Evolutionary conservation across 2,113 vertebrate species (phyloP).

Genomic region (Indicator indicator): DNA sequence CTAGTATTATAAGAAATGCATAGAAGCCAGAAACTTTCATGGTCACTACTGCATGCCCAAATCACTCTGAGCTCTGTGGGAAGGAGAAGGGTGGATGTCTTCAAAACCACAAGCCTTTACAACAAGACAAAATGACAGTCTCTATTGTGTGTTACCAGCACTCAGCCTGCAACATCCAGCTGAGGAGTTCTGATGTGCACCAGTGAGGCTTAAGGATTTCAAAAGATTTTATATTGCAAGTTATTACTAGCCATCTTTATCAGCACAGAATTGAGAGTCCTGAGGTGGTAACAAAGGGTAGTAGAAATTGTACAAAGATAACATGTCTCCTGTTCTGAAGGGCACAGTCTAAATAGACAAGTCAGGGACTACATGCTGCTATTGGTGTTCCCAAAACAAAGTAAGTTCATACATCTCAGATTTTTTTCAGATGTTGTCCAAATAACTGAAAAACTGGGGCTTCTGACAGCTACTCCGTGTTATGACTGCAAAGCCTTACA

Average conservation of each 20-base stretch:
- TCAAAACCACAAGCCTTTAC: constrained; percentile 25
- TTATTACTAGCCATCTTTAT: background rate
- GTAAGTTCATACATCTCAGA: background rate
- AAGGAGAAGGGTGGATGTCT: constrained; percentile 3
- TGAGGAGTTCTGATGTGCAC: background rate
- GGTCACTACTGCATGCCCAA: background rate
- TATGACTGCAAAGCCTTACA: background rate
- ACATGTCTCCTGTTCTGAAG: background rate
- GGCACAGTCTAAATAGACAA: background rate
- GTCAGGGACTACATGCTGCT: background rate
- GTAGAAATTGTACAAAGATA: background rate
- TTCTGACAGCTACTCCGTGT: background rate
- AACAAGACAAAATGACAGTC: background rate
- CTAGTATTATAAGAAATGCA: background rate
- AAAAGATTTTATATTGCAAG: background rate
- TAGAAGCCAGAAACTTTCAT: background rate
- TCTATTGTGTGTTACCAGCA: background rate
- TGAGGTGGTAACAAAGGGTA: background rate
- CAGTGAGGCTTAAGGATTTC: background rate
- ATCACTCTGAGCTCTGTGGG: background rate
- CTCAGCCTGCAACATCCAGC: background rate
- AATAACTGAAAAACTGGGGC: background rate
- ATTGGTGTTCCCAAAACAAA: background rate
- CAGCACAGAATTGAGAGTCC: background rate
- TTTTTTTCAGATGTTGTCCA: background rate